Evolutionary conservation across 1,140 invertebrate genomes (phyloP), one percentile per base, ranked within the genome.

Genomic region (Plectrocnemia conspersa): DNA sequence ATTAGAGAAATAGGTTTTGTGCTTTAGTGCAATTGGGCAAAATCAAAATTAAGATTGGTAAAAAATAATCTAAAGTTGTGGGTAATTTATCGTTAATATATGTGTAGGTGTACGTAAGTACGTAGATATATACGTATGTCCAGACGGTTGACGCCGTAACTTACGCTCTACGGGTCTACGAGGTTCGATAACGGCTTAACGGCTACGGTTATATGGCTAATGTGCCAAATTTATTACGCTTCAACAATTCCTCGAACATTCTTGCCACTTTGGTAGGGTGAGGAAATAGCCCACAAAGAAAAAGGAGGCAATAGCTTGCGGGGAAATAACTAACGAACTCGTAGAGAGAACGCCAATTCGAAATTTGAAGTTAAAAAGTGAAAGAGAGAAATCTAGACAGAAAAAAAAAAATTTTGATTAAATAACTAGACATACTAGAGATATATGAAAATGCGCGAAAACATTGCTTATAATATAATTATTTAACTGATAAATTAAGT

Each of bases 191-290:
- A 54, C 52, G 57, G 42, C 52, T 35, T 54, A 59, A 54, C 57
- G 52, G 52, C 52, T 41, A 35, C 40, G 52, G 57, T 59, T 59
- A 59, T 55, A 52, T 27, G 32, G 57, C 52, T 55, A 54, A 59
- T 59, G 57, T 55, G 57, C 38, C 57, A 59, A 59, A 59, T 59
- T 59, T 59, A 59, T 59, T 54, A 59, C 45, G 45, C 35, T 40
- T 32, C 38, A 44, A 29, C 56, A 38, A 58, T 59, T 58, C 57
- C 49, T 45, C 25, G 23, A 53, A 44, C 44, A 58, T 58, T 58
- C 56, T 33, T 29, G 32, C 46, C 27, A 36, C 27, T 23, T 23
- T 45, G 7, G 42, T 2, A 2, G 24, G 19, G 13, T 13, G 22
- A 4, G 21, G n/a, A 15, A 33, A 47, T 29, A 11, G 46, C 27